Evolutionary conservation across 2,113 vertebrate genomes (phyloP).

Genomic region (Chunga burmeisteri): DNA sequence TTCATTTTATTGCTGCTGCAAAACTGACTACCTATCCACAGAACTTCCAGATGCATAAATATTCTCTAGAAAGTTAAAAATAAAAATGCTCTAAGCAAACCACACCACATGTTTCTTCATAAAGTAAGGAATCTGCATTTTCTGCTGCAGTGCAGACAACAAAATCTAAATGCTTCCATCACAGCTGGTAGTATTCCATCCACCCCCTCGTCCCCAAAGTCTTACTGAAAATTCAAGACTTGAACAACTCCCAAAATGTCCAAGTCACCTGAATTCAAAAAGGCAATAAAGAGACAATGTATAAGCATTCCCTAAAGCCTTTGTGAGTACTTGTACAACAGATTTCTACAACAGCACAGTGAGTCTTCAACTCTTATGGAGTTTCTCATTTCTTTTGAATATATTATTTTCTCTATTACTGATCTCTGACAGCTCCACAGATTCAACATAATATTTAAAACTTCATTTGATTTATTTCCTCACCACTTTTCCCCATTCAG

Average conservation of each 20-base stretch:
- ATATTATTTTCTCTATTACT: neutral
- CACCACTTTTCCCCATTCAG: neutral
- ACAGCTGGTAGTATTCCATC: neutral
- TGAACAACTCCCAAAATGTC: neutral
- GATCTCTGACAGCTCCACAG: neutral
- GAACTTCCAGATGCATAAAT: slow-evolving; percentile 35
- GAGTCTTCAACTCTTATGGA: neutral
- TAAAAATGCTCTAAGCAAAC: slow-evolving; percentile 29
- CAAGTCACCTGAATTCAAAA: neutral
- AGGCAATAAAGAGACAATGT: neutral
- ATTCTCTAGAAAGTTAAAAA: slow-evolving; percentile 54
- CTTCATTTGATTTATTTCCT: neutral
- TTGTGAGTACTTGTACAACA: neutral
- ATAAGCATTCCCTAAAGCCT: neutral
- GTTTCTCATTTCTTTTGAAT: neutral
- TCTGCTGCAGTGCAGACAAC: slow-evolving; percentile 2
- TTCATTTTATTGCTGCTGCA: slow-evolving; percentile 18
- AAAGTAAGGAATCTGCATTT: slow-evolving; percentile 36
- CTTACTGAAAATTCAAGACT: neutral
- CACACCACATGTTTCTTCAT: slow-evolving; percentile 23
- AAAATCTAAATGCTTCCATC: slow-evolving; percentile 6
- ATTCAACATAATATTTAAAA: neutral
- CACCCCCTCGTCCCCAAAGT: neutral
- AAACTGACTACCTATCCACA: slow-evolving; percentile 13
- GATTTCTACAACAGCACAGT: neutral